phyloP scores from a whole-genome alignment of 2,113 vertebrate genomes.

The Stictonetta naevosa region DNA sequence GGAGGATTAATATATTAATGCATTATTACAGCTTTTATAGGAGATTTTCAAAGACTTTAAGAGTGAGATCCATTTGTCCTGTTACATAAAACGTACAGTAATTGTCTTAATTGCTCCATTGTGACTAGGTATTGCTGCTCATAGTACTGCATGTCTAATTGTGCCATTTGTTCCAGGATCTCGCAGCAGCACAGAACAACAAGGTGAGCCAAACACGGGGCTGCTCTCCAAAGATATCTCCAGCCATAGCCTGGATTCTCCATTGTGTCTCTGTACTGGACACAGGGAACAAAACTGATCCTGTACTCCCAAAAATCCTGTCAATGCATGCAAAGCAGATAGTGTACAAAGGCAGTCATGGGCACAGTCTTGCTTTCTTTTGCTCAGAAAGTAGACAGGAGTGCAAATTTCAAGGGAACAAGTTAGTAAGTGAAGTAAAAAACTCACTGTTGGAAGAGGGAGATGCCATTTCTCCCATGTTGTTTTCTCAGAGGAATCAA shows the following conservation, averaged over 20 bases:
- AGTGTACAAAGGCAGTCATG: fast-evolving
- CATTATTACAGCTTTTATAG: constrained; percentile 75
- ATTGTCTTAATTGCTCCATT: constrained; percentile 77
- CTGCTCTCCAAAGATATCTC: background rate
- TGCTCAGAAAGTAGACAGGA: background rate
- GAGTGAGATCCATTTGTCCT: constrained; percentile 68
- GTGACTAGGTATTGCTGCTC: constrained; percentile 47
- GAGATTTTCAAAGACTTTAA: constrained; percentile 74
- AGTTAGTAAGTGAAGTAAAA: background rate
- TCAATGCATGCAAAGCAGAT: background rate
- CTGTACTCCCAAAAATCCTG: background rate
- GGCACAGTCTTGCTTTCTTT: background rate
- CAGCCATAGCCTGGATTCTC: background rate
- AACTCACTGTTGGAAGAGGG: background rate
- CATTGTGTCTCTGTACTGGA: background rate
- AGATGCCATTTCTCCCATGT: background rate
- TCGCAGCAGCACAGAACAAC: background rate
- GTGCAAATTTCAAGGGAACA: background rate
- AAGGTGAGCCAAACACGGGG: background rate
- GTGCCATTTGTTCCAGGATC: constrained; percentile 10
- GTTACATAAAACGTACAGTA: constrained; percentile 70
- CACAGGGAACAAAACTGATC: background rate
- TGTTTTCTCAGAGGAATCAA: background rate
- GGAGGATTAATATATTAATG: constrained; percentile 78
- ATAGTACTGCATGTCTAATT: background rate